Evolutionary conservation across 2,888 invertebrate species (phyloP).

Genomic region (Lumbricus terrestris): DNA sequence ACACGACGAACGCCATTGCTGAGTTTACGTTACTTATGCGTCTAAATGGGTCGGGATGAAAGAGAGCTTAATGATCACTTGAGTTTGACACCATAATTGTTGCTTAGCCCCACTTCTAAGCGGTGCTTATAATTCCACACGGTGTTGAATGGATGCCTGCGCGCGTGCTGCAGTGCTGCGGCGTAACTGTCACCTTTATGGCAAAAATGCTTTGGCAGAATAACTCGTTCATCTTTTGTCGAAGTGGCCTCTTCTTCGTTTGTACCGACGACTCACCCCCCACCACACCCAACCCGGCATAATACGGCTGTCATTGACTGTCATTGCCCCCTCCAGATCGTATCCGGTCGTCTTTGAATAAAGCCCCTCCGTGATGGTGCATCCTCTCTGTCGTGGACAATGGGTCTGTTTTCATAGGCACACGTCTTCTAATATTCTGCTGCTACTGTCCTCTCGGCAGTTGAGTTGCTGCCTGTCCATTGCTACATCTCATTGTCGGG

Average conservation of each 20-base stretch:
- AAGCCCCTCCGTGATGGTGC: background rate
- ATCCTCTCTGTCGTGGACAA: background rate
- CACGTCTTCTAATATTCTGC: no score
- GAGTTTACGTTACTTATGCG: background rate
- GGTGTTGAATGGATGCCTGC: background rate
- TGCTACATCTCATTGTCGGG: no score
- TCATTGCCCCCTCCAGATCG: background rate
- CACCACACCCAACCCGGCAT: no score
- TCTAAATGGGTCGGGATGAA: background rate
- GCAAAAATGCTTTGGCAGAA: background rate
- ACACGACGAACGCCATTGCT: background rate
- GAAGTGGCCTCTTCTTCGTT: background rate
- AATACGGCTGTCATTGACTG: background rate
- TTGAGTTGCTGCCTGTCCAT: no score
- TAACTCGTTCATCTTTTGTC: background rate
- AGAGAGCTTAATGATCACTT: background rate
- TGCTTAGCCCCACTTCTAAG: background rate
- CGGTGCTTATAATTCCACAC: background rate
- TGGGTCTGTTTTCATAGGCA: background rate
- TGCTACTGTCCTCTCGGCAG: background rate
- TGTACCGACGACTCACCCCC: no score
- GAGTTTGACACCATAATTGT: background rate
- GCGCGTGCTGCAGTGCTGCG: background rate
- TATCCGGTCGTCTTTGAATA: background rate
- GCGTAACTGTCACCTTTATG: slow-evolving; percentile 3